Conservation (phyloP, 2,113 vertebrate genomes). For the Oryzias melastigma region DNA sequence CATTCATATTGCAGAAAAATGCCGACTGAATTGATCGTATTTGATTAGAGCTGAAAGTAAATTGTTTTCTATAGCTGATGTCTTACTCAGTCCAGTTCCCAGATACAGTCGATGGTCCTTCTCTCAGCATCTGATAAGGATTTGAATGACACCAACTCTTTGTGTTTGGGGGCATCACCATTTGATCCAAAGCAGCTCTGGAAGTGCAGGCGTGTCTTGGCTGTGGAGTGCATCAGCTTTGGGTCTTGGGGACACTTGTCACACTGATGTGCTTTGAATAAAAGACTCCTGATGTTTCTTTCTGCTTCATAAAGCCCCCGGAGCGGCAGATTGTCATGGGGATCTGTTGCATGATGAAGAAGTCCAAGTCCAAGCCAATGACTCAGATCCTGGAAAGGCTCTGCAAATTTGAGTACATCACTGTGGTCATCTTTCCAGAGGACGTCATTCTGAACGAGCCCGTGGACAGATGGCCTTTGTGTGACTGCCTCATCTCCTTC, state of each 20-base stretch:
- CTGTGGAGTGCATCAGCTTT: not conserved
- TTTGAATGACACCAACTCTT: too few relatives aligned
- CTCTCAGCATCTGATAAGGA: too few relatives aligned
- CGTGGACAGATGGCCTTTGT: slow-evolving; percentile 95
- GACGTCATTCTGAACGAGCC: slow-evolving; percentile 95
- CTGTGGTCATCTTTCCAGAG: slow-evolving; percentile 96
- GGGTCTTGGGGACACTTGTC: not conserved
- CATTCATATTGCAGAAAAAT: too few relatives aligned
- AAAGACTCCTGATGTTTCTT: not conserved
- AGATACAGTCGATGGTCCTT: too few relatives aligned
- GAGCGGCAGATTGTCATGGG: slow-evolving; percentile 95
- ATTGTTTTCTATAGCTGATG: too few relatives aligned
- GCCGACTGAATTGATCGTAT: too few relatives aligned
- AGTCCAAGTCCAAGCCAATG: slow-evolving; percentile 99
- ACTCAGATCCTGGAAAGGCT: slow-evolving; percentile 97
- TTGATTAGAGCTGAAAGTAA: too few relatives aligned
- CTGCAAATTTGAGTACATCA: slow-evolving; percentile 97
- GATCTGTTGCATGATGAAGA: slow-evolving; percentile 99
- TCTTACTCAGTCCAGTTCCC: too few relatives aligned
- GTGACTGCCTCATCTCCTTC: slow-evolving; percentile 97
- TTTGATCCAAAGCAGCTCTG: too few relatives aligned
- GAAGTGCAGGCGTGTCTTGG: too few relatives aligned
- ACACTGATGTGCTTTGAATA: not conserved
- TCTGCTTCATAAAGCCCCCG: slow-evolving; percentile 77
- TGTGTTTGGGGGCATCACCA: too few relatives aligned